Percentiles rank a stretch among this genome's conserved stretches.
phyloP scores from a whole-genome alignment of 2,797 vertebrate genomes.

The Neosalanx taihuensis region DNA sequence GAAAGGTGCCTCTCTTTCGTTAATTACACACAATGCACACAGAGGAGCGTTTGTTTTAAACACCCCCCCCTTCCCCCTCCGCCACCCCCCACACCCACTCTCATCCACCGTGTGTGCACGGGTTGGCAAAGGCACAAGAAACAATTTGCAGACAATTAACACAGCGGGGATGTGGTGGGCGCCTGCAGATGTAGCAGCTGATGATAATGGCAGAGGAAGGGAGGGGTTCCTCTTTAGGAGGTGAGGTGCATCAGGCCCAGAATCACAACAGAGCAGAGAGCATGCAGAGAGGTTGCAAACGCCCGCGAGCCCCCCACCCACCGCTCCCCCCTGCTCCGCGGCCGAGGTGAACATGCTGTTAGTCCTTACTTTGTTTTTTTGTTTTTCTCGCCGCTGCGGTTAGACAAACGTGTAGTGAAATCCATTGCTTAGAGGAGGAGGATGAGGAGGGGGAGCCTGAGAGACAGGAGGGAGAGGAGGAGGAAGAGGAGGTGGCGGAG shows the following conservation, averaged over 20 bases:
- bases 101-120: slow-evolving; percentile 50
- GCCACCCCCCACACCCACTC: slow-evolving; percentile 33
- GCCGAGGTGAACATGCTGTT: slow-evolving; percentile 66
- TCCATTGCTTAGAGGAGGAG: slow-evolving; percentile 87
- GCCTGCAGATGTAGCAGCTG: slow-evolving; percentile 71
- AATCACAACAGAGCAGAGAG: slow-evolving; percentile 45
- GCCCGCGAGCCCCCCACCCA: slow-evolving; percentile 57
- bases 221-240: slow-evolving; percentile 31
- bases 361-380: slow-evolving; percentile 86
- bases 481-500: slow-evolving; percentile 54
- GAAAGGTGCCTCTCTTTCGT: slow-evolving; percentile 70
- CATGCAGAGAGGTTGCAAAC: slow-evolving; percentile 40
- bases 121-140: slow-evolving; percentile 63
- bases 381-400: slow-evolving; percentile 54
- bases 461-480: slow-evolving; percentile 73
- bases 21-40: slow-evolving; percentile 77
- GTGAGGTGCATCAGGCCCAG: slow-evolving; percentile 46
- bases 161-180: slow-evolving; percentile 64
- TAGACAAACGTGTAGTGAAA: slow-evolving; percentile 99
- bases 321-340: slow-evolving; percentile 40
- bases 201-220: slow-evolving; percentile 49
- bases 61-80: slow-evolving; percentile 39
- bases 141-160: slow-evolving; percentile 75
- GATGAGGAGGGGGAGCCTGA: slow-evolving; percentile 79
- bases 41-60: slow-evolving; percentile 57